Evolutionary conservation across 2,888 invertebrate species (phyloP).

Genomic region (Heliconius sara): DNA sequence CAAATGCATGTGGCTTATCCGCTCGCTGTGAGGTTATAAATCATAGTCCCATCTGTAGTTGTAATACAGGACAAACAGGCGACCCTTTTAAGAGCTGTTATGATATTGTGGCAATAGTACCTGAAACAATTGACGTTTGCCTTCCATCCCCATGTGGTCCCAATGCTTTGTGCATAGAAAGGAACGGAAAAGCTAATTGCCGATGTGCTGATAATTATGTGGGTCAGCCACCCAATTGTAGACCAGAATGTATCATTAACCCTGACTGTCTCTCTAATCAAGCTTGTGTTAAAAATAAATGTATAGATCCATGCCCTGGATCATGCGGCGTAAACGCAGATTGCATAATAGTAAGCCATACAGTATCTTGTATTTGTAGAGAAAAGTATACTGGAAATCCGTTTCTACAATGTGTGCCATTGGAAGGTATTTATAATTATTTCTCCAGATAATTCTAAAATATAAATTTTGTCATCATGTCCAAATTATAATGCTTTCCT

Average conservation of each 20-base stretch:
- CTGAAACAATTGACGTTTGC: slow-evolving; percentile 84
- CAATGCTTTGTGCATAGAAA: slow-evolving; percentile 88
- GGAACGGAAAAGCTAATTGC: slow-evolving; percentile 88
- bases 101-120: slow-evolving; percentile 74
- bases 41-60: slow-evolving; percentile 94
- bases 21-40: slow-evolving; percentile 92
- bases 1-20: slow-evolving; percentile 90
- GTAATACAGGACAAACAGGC: slow-evolving; percentile 89
- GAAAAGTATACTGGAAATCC: slow-evolving; percentile 92
- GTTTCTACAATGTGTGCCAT: slow-evolving; percentile 89
- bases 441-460: background rate
- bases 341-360: slow-evolving; percentile 91
- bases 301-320: slow-evolving; percentile 92
- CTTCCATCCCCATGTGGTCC: slow-evolving; percentile 92
- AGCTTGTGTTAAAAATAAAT: slow-evolving; percentile 92
- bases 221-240: slow-evolving; percentile 91
- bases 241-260: slow-evolving; percentile 92
- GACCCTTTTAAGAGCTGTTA: slow-evolving; percentile 91
- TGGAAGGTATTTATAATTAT: slow-evolving; percentile 71
- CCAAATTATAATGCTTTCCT: background rate
- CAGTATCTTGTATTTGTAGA: slow-evolving; percentile 91
- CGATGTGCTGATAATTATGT: slow-evolving; percentile 90
- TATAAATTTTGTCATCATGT: background rate
- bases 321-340: slow-evolving; percentile 92
- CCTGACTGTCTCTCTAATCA: slow-evolving; percentile 90